phyloP scores from a whole-genome alignment of 2,113 vertebrate genomes.

The Mormyrus lacerda region DNA sequence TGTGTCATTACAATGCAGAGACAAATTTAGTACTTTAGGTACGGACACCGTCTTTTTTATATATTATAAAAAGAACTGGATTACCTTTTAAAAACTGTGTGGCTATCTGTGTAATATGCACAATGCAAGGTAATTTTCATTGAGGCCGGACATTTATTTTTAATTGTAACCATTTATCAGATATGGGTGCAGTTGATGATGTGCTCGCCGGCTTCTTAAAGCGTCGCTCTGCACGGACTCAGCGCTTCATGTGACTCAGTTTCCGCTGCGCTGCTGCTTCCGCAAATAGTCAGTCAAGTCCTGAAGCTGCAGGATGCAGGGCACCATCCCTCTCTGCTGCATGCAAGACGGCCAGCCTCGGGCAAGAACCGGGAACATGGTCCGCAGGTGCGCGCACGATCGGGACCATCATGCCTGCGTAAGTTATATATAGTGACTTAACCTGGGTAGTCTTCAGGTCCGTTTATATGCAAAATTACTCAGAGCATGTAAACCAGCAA shows the following conservation, averaged over 20 bases:
- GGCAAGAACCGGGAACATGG: constrained; percentile 49
- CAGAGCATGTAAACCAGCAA: not conserved
- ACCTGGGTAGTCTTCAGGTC: not conserved
- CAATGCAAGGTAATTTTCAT: not conserved
- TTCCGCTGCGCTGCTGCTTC: constrained; percentile 64
- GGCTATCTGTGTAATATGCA: not conserved
- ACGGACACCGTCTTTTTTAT: not conserved
- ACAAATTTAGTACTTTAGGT: not conserved
- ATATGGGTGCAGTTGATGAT: not conserved
- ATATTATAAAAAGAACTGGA: not conserved
- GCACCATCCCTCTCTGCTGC: constrained; percentile 14
- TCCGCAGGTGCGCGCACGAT: constrained; percentile 49
- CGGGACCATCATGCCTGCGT: constrained; percentile 52
- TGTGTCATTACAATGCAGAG: not conserved
- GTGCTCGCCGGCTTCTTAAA: not conserved
- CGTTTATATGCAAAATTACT: not conserved
- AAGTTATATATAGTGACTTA: constrained; percentile 44
- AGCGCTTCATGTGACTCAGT: constrained; percentile 64
- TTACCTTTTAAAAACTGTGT: not conserved
- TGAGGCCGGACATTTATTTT: not conserved
- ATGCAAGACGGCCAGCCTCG: not conserved
- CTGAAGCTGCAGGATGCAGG: constrained; percentile 11
- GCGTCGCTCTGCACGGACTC: constrained; percentile 41
- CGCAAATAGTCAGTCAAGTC: constrained; percentile 48
- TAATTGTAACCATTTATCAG: not conserved